Evolutionary conservation across 2,888 invertebrate genomes (phyloP), one percentile per base, ranked within the genome.

Genomic region (Poecilobothrus nobilitatus): DNA sequence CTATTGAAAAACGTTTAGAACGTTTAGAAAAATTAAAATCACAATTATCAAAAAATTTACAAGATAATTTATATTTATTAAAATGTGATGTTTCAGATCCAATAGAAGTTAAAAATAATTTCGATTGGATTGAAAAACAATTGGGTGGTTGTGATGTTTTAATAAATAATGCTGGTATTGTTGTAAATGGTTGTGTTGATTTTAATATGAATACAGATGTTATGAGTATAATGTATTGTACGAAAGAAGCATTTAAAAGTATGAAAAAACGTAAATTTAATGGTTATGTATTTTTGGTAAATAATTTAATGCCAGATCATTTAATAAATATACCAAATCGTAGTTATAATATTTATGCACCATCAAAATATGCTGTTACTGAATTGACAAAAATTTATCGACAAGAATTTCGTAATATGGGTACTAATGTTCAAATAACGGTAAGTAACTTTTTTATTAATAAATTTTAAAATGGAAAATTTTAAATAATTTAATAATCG

Each of bases 151-250:
- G 85, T 6, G 84, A 86, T 74, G 80, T 88, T 2, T 78, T 87
- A 65, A 76, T 88, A 10, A 88, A 87, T 74, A 86, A 86, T 73
- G 87, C 87, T 0, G 87, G 84, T 0, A 73, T 84, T 9, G 68
- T 79, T 1, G 65, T 69, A 1, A 2, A 63, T 41, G 71, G 71
- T 5, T 65, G 73, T 4, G 66, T 78, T 37, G 71, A 71, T 65
- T 72, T 73, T 10, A 70, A 69, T 61, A 68, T 65, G 0, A 67
- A 75, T 22, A 81, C 82, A 12, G 86, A 86, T 75, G 71, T 84
- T 1, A 82, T 80, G 73, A 85, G 83, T 2, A 74, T 82, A 1
- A 75, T 84, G 0, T 69, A 81, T 66, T 85, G 85, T 74, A 80
- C 84, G 0, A 81, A 84, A 4, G 80, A 80, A 22, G 86, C 85